phyloP scores from a whole-genome alignment of 2,888 invertebrate species.

The Galeopsomyia nigrocyanea region DNA sequence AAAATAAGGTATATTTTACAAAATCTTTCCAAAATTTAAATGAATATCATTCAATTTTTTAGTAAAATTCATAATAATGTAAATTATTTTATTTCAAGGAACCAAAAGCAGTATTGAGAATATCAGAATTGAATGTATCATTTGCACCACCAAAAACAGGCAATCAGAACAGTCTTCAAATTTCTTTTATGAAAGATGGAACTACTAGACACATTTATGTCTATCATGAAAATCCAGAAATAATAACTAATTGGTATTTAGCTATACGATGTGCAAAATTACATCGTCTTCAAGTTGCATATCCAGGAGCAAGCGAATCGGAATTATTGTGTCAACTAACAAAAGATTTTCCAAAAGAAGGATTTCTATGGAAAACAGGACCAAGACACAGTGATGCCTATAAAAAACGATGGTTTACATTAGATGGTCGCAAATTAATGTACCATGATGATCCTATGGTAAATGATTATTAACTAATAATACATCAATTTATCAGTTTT shows the following conservation, averaged over 20 bases:
- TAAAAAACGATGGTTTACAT: conserved; percentile 88
- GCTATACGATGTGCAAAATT: conserved; percentile 88
- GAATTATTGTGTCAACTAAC: conserved; percentile 82
- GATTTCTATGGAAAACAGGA: conserved; percentile 91
- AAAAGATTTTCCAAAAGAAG: conserved; percentile 87
- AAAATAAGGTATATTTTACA: conserved; percentile 65
- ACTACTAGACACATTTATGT: conserved; percentile 89
- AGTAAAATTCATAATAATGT: conserved; percentile 56
- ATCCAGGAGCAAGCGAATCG: conserved; percentile 81
- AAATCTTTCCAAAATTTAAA: background rate
- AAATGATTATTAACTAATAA: conserved; percentile 48
- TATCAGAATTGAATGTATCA: conserved; percentile 87
- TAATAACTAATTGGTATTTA: conserved; percentile 88
- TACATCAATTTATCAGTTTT: background rate
- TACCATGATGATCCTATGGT: conserved; percentile 88
- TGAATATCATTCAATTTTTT: conserved; percentile 1
- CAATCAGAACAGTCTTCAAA: conserved; percentile 84
- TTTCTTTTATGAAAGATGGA: conserved; percentile 88
- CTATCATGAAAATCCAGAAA: conserved; percentile 87
- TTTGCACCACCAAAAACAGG: conserved; percentile 88
- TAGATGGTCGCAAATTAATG: conserved; percentile 92
- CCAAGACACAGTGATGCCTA: conserved; percentile 86
- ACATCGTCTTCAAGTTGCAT: conserved; percentile 86
- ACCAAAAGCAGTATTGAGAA: conserved; percentile 84
- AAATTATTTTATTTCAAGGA: conserved; percentile 70